Percentiles rank a stretch among this genome's conserved stretches.
Conservation (phyloP, 2,888 invertebrate genomes). For the Quadriops clusia region DNA sequence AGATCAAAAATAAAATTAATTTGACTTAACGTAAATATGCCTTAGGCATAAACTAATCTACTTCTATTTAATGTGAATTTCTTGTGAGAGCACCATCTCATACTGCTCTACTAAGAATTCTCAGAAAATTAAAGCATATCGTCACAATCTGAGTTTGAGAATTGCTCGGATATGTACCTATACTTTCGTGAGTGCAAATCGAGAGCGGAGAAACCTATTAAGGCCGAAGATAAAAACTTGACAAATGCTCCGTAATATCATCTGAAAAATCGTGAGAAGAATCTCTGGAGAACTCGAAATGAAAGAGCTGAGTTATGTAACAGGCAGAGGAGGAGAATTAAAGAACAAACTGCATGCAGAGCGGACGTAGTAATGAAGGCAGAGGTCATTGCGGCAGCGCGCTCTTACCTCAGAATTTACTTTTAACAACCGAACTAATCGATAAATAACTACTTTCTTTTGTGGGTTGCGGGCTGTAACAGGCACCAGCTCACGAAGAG, state of each 20-base stretch:
- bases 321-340: conserved; percentile 17
- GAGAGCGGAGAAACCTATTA: conserved; percentile 13
- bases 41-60: too few relatives aligned
- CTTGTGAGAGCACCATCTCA: too few relatives aligned
- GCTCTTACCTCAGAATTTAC: conserved; percentile 16
- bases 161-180: conserved; percentile 13
- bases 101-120: too few relatives aligned
- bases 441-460: conserved; percentile 20
- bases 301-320: conserved; percentile 18
- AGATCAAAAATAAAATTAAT: too few relatives aligned
- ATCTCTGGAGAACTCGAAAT: conserved; percentile 13
- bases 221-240: conserved; percentile 18
- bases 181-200: conserved; percentile 14
- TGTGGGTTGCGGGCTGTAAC: conserved; percentile 19
- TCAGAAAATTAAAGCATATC: too few relatives aligned
- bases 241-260: conserved; percentile 21
- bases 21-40: too few relatives aligned
- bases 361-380: conserved; percentile 17
- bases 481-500: conserved; percentile 14
- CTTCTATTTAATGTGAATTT: too few relatives aligned
- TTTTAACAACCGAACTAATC: conserved; percentile 18
- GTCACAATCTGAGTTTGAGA: too few relatives aligned
- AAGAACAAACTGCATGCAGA: conserved; percentile 21
- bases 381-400: conserved; percentile 20
- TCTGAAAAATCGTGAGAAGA: conserved; percentile 19